Conservation (phyloP, 2,888 invertebrate genomes). For the Abrostola triplasia region DNA sequence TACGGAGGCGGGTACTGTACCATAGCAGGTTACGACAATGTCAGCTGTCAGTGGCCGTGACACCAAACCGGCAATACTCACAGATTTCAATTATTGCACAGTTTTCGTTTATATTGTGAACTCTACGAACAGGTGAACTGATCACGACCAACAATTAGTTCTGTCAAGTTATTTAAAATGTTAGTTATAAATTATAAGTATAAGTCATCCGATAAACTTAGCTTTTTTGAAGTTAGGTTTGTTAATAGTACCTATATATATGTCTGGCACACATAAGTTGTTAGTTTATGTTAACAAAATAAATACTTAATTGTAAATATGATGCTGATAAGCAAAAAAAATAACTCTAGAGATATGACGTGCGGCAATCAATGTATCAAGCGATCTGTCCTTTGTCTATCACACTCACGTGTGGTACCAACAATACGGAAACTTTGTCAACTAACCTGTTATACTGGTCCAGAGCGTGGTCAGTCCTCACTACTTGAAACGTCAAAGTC, state of each 20-base stretch:
- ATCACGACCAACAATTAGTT: conserved; percentile 27
- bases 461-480: conserved; percentile 79
- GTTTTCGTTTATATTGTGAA: conserved; percentile 57
- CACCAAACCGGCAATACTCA: conserved; percentile 63
- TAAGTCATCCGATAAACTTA: neutral
- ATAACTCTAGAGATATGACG: conserved; percentile 27
- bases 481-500: conserved; percentile 77
- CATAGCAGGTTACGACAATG: conserved; percentile 67
- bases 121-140: conserved; percentile 48
- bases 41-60: conserved; percentile 64
- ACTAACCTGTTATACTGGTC: conserved; percentile 71
- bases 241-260: neutral
- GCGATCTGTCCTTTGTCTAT: conserved; percentile 40
- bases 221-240: neutral
- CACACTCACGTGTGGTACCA: conserved; percentile 39
- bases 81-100: conserved; percentile 69
- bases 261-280: neutral
- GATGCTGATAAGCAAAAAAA: conserved; percentile 19
- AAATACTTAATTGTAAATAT: conserved; percentile 9
- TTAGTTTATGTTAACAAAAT: conserved; percentile 18
- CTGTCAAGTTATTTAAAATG: neutral
- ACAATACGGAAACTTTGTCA: conserved; percentile 43
- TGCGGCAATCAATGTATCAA: conserved; percentile 36
- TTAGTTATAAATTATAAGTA: neutral
- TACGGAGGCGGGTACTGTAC: conserved; percentile 55